Conservation (phyloP, 2,797 vertebrate genomes). For the Bovichtus diacanthus region DNA sequence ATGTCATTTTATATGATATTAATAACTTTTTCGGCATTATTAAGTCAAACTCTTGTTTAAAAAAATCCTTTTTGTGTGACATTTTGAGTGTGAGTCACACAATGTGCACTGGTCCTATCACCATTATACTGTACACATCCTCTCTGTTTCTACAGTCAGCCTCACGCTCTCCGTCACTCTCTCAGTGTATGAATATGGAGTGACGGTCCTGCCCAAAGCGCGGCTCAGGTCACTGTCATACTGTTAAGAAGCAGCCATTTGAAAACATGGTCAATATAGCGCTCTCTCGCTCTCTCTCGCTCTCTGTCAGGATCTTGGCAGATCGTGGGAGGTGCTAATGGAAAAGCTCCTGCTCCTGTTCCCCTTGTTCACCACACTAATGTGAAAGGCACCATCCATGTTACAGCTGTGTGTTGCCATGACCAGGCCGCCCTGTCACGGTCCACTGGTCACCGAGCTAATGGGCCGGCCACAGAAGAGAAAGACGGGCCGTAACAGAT, state of each 20-base stretch:
- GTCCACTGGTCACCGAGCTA: slow-evolving; percentile 97
- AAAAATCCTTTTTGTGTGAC: no score
- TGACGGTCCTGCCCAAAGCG: slow-evolving; percentile 39
- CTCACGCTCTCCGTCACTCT: not conserved
- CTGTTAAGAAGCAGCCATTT: slow-evolving; percentile 67
- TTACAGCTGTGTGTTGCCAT: slow-evolving; percentile 84
- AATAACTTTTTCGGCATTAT: not conserved
- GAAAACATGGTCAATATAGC: slow-evolving; percentile 54
- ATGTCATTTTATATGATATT: not conserved
- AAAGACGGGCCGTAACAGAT: slow-evolving; percentile 51
- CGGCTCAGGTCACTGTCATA: slow-evolving; percentile 57
- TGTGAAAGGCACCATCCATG: slow-evolving; percentile 80
- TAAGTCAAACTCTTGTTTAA: not conserved
- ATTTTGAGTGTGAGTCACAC: not conserved
- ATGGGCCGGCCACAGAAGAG: slow-evolving; percentile 89
- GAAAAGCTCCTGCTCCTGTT: slow-evolving; percentile 81
- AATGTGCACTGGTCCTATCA: not conserved
- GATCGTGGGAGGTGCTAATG: slow-evolving; percentile 81
- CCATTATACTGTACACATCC: not conserved
- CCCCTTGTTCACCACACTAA: slow-evolving; percentile 80
- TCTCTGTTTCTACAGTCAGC: not conserved
- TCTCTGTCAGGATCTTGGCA: slow-evolving; percentile 75
- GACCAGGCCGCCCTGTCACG: slow-evolving; percentile 93
- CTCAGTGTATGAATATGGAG: slow-evolving; percentile 40
- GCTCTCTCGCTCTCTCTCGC: slow-evolving; percentile 14